Conservation (phyloP, 2,113 vertebrate genomes). For the Pseudorectes ferrugineus region DNA sequence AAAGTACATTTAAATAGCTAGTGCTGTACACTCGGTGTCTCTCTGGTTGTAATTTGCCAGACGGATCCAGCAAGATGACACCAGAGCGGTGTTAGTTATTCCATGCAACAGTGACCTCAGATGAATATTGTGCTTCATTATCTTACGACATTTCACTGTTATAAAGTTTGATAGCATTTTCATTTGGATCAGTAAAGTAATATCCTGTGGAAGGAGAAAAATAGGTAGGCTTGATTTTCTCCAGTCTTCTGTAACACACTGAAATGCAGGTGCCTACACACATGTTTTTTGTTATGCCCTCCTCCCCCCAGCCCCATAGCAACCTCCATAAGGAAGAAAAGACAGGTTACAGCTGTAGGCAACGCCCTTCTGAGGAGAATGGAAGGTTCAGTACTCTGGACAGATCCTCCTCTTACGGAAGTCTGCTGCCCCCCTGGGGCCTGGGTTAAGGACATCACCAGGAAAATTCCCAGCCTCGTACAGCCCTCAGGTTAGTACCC, state of each 20-base stretch:
- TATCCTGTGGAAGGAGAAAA: not conserved
- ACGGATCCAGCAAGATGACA: not conserved
- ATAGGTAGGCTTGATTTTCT: not conserved
- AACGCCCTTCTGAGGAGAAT: not conserved
- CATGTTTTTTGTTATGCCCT: not conserved
- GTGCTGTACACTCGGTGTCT: not conserved
- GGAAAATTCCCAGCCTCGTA: not conserved
- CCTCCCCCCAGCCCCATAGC: not conserved
- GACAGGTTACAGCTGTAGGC: not conserved
- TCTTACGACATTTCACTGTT: not conserved
- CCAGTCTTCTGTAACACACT: not conserved
- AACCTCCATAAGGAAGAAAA: not conserved
- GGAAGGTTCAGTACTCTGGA: not conserved
- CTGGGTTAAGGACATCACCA: not conserved
- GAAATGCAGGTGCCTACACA: not conserved
- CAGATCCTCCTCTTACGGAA: not conserved
- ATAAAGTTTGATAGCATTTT: not conserved
- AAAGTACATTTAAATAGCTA: constrained; percentile 4
- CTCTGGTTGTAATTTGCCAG: constrained; percentile 4
- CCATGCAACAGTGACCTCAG: constrained; percentile 13
- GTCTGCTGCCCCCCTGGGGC: too few relatives aligned
- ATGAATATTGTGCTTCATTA: constrained; percentile 29
- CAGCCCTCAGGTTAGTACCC: too few relatives aligned
- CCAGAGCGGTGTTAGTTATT: constrained; percentile 12
- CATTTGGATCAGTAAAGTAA: constrained; percentile 22